A percentile compares a stretch with the other conserved stretches of the same genome.
Evolutionary conservation across 2,797 vertebrate genomes (phyloP).

Genomic region (Tragopan temminckii): DNA sequence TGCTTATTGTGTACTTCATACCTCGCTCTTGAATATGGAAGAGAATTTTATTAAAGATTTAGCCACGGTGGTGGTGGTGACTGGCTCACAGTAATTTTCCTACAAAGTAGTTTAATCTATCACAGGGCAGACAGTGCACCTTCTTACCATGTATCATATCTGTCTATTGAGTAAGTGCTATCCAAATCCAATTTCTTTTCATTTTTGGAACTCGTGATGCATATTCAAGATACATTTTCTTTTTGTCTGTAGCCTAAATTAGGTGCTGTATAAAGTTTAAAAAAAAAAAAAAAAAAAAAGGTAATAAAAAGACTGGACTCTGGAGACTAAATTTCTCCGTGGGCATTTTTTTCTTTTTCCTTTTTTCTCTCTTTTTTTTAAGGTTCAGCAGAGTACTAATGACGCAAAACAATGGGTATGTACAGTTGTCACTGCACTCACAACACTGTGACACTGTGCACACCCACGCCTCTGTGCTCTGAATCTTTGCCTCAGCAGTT

Average conservation of each 20-base stretch:
- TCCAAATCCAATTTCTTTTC: conserved; percentile 90
- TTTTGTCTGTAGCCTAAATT: conserved; percentile 85
- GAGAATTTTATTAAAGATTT: conserved; percentile 99
- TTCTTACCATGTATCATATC: conserved; percentile 98
- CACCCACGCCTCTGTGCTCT: conserved; percentile 43
- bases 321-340: conserved; percentile 41
- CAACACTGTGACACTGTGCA: neutral
- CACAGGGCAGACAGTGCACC: conserved; percentile 98
- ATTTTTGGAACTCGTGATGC: conserved; percentile 89
- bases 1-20: conserved; percentile 88
- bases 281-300: conserved; percentile 17
- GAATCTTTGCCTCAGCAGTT: conserved; percentile 44
- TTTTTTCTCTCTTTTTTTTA: conserved; percentile 29
- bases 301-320: conserved; percentile 62
- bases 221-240: conserved; percentile 87
- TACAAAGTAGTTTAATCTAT: conserved; percentile 99
- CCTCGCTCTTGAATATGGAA: conserved; percentile 94
- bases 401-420: conserved; percentile 61
- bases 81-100: conserved; percentile 99
- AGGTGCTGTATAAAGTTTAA: conserved; percentile 72
- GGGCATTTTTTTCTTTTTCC: conserved; percentile 50
- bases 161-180: conserved; percentile 91
- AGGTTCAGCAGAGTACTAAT: conserved; percentile 54
- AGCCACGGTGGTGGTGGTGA: conserved; percentile 93
- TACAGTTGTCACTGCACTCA: conserved; percentile 3